These are phyloP conservation scores for Piscicola geometra DNA, from an alignment of 2,888 invertebrate species.

Conservation along the genomic window DNA sequence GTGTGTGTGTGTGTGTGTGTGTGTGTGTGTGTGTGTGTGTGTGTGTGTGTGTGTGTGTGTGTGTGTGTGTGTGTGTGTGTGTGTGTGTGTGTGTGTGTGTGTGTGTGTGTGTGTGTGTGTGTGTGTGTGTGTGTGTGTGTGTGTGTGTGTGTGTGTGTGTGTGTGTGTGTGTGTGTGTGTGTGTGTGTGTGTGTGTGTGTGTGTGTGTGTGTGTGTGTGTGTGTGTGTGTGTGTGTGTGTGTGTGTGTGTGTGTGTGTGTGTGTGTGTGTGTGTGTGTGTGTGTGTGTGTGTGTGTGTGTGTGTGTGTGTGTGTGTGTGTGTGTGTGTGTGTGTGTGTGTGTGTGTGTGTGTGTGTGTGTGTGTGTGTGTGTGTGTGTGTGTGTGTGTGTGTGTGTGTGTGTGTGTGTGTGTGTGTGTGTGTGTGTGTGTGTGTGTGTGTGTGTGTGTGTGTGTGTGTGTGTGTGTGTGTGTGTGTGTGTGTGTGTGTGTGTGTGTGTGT, in stretches of 20 bases:
- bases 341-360: slow-evolving; percentile 34
- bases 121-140: slow-evolving; percentile 24
- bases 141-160: slow-evolving; percentile 34
- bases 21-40: background rate
- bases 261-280: slow-evolving; percentile 35
- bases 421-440: slow-evolving; percentile 33
- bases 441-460: slow-evolving; percentile 36
- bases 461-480: slow-evolving; percentile 37
- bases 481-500: slow-evolving; percentile 35
- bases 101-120: slow-evolving; percentile 33
- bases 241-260: slow-evolving; percentile 34
- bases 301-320: slow-evolving; percentile 34
- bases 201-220: slow-evolving; percentile 36
- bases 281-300: slow-evolving; percentile 37
- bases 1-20: slow-evolving; percentile 12
- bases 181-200: slow-evolving; percentile 37
- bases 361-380: slow-evolving; percentile 37
- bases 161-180: slow-evolving; percentile 33
- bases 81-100: slow-evolving; percentile 34
- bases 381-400: slow-evolving; percentile 36
- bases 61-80: slow-evolving; percentile 34
- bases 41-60: slow-evolving; percentile 10
- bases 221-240: slow-evolving; percentile 36
- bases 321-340: slow-evolving; percentile 35
- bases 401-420: slow-evolving; percentile 37